Base-by-base conservation (phyloP, 2,113 vertebrate genomes). In the Opisthocomus hoazin region DNA sequence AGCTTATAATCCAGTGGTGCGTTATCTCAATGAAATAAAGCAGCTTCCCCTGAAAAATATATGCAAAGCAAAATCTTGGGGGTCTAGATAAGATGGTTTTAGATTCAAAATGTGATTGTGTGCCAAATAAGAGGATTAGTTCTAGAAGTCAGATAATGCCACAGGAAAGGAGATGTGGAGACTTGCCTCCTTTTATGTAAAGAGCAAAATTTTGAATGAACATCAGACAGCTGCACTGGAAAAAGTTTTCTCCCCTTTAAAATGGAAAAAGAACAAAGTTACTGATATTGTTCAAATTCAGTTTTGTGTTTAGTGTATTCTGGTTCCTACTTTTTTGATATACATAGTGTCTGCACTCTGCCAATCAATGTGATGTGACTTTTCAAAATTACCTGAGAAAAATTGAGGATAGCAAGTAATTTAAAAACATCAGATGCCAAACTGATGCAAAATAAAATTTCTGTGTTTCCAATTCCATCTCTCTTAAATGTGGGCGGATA, bases 21-120 rank as follows among this genome's bases (percentile, higher is more conserved):
- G 84, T 97, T 97, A 95, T 92, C 94, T 95, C 95, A 93, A 14
- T 93, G 95, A 97, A 96, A 96, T 87, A 87, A 90, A 97, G 93
- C 46, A 92, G 83, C 91, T 97, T 98, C 18, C 64, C 61, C 64
- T 70, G 53, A 58, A 97, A 96, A 96, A 95, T 75, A 73, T 37
- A 86, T 65, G 34, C 45, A 36, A 97, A 98, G 90, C 87, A 82
- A 95, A 98, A 94, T 78, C 65, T 95, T 97, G 51, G 84, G 70
- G 50, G 81, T 85, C 58, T 79, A 91, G 89, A 96, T 96, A 96
- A 93, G 54, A 32, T 80, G 83, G 61, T 60, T 85, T 93, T 66
- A 95, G 94, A 97, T 98, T 95, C 60, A 80, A 94, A 96, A 95
- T 90, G 37, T 92, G 68, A 95, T 91, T 89, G 79, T 63, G 32